Conservation (phyloP, 2,113 vertebrate species). For the Thinocorus orbignyianus region DNA sequence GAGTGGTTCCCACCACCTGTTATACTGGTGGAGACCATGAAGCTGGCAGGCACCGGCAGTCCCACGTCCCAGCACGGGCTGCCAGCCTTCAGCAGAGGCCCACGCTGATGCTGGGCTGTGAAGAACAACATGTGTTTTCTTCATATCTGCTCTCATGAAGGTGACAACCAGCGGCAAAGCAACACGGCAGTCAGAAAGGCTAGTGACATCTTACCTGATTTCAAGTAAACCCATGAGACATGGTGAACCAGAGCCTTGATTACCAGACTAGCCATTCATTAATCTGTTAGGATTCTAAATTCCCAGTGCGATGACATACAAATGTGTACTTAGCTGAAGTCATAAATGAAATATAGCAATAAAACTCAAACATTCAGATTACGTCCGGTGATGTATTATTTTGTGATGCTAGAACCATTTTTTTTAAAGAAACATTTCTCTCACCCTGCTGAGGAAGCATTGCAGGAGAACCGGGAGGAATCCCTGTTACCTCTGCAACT, state of each 20-base stretch:
- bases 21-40: rapidly evolving
- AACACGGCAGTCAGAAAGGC: background rate
- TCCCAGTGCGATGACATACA: background rate
- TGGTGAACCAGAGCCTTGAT: background rate
- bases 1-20: background rate
- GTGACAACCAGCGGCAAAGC: background rate
- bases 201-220: background rate
- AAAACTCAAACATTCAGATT: background rate
- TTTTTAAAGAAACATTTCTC: background rate
- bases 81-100: background rate
- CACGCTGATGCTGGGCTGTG: background rate
- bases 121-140: background rate
- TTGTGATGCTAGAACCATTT: background rate
- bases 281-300: background rate
- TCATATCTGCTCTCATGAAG: background rate
- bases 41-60: rapidly evolving
- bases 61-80: background rate
- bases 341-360: background rate
- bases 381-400: background rate
- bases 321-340: background rate
- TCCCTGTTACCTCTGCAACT: background rate
- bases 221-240: background rate
- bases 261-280: background rate
- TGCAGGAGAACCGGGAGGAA: background rate
- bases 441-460: rapidly evolving